Base-by-base conservation (phyloP, 2,797 vertebrate genomes). In the Linurgus olivaceus region DNA sequence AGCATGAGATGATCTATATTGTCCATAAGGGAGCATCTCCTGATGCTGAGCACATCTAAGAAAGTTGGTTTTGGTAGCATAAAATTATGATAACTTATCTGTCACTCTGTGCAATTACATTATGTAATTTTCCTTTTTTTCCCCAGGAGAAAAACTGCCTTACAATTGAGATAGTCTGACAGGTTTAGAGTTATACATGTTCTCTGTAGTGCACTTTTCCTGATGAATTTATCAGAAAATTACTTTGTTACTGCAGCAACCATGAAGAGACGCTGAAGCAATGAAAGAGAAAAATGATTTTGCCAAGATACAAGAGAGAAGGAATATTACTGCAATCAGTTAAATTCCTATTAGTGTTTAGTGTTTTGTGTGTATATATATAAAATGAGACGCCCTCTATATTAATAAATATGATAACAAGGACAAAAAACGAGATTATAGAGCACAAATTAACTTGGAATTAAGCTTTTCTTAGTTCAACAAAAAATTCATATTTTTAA, bases 201-300 rank as follows among this genome's bases (percentile, higher is more conserved):
- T 94, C 93, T 94, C 88, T 86, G 29, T 75, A 86, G 88, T 87
- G 84, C 86, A 88, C 75, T 93, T 92, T 80, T 93, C 72, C 86
- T 88, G 92, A 96, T 92, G 65, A 96, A 97, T 94, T 96, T 96
- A 97, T 96, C 92, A 92, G 95, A 77, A 96, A 95, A 96, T 93
- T 89, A 76, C 72, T 92, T 94, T 96, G 89, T 95, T 96, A 92
- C 93, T 96, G 86, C 86, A 96, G 94, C 91, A 96, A 95, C 94
- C 28, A 0, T 52, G 62, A 44, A 68, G 62, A 74, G 57, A 85
- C 7, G 6, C 50, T 83, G 65, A 89, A 87, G 88, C 45, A 92
- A 66, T 65, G 92, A 93, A 89, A 83, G 61, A 90, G 90, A 86
- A 89, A 85, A 94, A 93, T 66, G 77, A 68, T 82, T 87, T 86